These are phyloP conservation scores for Parazoanthus swiftii DNA, from an alignment of 92 coral and sea anemone species.

Conservation along the genomic window DNA sequence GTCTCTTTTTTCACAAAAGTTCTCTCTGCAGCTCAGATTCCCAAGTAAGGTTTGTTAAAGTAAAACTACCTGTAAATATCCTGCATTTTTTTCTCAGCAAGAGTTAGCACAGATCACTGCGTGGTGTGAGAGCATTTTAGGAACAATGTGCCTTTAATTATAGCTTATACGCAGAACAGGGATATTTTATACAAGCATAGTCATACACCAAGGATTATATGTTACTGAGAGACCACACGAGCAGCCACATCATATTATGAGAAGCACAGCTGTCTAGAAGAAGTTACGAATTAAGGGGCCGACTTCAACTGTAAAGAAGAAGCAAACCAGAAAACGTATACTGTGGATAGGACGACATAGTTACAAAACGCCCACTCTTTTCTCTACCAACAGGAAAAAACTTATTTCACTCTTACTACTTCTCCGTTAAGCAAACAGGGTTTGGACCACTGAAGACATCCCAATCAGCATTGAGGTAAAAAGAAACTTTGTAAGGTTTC, in stretches of 20 bases:
- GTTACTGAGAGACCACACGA: slow-evolving; percentile 17
- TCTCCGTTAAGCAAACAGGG: neutral
- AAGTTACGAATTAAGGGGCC: neutral
- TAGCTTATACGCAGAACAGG: neutral
- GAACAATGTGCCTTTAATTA: slow-evolving; percentile 46
- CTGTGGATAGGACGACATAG: neutral
- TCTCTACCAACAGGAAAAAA: slow-evolving; percentile 12
- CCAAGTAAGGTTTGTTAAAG: neutral
- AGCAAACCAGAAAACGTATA: neutral
- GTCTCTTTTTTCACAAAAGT: neutral
- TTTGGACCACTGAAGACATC: neutral
- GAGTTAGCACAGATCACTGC: slow-evolving; percentile 32
- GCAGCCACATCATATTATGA: neutral
- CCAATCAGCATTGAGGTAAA: neutral
- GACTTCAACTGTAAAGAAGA: neutral
- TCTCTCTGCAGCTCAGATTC: neutral
- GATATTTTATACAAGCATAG: neutral
- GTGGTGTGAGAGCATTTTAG: slow-evolving; percentile 36
- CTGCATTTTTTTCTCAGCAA: slow-evolving; percentile 45
- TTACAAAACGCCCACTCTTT: slow-evolving; percentile 5
- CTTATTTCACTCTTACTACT: neutral
- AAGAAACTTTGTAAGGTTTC: neutral
- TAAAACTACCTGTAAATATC: slow-evolving; percentile 21
- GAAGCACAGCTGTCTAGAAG: neutral
- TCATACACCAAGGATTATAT: neutral